Conservation (phyloP, 1,140 invertebrate genomes). For the Euborellia annulipes region DNA sequence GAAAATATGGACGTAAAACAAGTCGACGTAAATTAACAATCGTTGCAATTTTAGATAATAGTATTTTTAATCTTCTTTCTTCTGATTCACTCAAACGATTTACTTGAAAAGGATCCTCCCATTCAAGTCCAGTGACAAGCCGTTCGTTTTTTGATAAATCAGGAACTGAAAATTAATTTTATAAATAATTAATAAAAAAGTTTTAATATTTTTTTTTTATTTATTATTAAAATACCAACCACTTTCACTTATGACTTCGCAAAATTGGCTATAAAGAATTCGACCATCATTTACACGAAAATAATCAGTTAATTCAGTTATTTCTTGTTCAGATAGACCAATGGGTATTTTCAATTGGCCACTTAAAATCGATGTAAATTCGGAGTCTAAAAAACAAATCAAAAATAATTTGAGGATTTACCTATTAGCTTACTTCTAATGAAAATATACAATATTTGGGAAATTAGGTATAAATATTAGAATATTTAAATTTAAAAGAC, state of each 20-base stretch:
- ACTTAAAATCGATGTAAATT: constrained; percentile 47
- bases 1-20: constrained; percentile 49
- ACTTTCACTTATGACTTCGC: constrained; percentile 44
- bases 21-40: constrained; percentile 33
- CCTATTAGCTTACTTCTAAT: too few relatives aligned
- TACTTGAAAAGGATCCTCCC: constrained; percentile 40
- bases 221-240: constrained; percentile 20
- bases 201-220: background rate
- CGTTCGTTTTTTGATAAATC: constrained; percentile 30
- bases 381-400: constrained; percentile 35
- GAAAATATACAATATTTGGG: too few relatives aligned
- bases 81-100: constrained; percentile 42
- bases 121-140: constrained; percentile 37
- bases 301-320: constrained; percentile 50
- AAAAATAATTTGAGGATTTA: too few relatives aligned
- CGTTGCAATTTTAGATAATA: constrained; percentile 48
- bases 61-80: constrained; percentile 39
- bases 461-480: too few relatives aligned
- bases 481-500: too few relatives aligned
- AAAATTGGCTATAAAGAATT: constrained; percentile 51
- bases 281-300: constrained; percentile 54
- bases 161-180: constrained; percentile 23
- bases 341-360: constrained; percentile 41
- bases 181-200: background rate
- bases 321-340: constrained; percentile 47